Base-by-base conservation (phyloP, 2,888 invertebrate genomes). In the Octodonta nipae region DNA sequence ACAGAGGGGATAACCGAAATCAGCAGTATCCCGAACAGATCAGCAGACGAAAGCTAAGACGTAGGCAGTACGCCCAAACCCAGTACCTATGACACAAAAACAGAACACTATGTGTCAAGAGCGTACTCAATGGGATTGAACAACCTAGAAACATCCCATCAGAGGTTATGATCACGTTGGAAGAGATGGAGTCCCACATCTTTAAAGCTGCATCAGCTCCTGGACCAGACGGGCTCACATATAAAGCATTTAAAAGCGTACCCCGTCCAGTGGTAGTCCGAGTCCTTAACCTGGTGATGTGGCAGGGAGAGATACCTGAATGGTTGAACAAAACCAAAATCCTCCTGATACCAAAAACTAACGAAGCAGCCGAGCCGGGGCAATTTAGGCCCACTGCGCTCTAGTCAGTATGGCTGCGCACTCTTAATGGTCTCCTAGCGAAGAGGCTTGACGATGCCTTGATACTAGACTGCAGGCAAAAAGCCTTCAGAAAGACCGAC, bases 401-500 rank as follows among this genome's bases (percentile, higher is more conserved):
- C 17, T 17, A n/a, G n/a, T n/a, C n/a, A n/a, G n/a, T n/a, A n/a
- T n/a, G n/a, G n/a, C n/a, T n/a, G n/a, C n/a, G n/a, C n/a, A n/a
- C n/a, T n/a, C n/a, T n/a, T n/a, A n/a, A n/a, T n/a, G n/a, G n/a
- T n/a, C n/a, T n/a, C n/a, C n/a, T n/a, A n/a, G n/a, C n/a, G n/a
- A n/a, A n/a, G n/a, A n/a, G n/a, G n/a, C n/a, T n/a, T n/a, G n/a
- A n/a, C n/a, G n/a, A n/a, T n/a, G n/a, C n/a, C n/a, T n/a, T n/a
- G n/a, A n/a, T n/a, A n/a, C 8, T 30, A 17, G 30, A 30, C 17
- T 11, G n/a, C n/a, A 5, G 30, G 6, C 30, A 30, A 12, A 6
- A 11, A n/a, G 30, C 17, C 10, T 30, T 30, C 17, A 4, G 5
- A n/a, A 5, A 5, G 6, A 15, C 17, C 5, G 30, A 30, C 17